Percentiles rank a stretch among this genome's conserved stretches.
Evolutionary conservation across 92 coral and sea anemone species (phyloP).

Genomic region (Metridium senile): DNA sequence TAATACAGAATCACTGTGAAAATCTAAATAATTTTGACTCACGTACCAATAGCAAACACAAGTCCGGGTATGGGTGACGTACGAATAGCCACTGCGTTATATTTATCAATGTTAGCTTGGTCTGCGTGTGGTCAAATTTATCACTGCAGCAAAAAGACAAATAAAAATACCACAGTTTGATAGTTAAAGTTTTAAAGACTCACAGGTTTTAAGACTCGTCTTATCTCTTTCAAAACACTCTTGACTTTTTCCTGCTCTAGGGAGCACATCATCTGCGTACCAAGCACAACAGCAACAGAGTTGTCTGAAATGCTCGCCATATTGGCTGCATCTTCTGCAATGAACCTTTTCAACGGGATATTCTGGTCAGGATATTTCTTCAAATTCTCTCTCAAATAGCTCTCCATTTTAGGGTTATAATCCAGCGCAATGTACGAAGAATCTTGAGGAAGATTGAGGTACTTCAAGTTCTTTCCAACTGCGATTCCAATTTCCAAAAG

Average conservation of each 20-base stretch:
- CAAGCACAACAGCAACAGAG: slow-evolving; percentile 59
- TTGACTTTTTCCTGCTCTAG: slow-evolving; percentile 36
- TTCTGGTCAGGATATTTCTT: slow-evolving; percentile 38
- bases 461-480: slow-evolving; percentile 55
- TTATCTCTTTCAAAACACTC: slow-evolving; percentile 44
- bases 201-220: slow-evolving; percentile 68
- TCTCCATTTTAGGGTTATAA: slow-evolving; percentile 56
- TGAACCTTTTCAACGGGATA: slow-evolving; percentile 48
- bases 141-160: too few relatives aligned
- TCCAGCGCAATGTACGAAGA: slow-evolving; percentile 61
- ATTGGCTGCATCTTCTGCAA: slow-evolving; percentile 56
- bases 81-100: too few relatives aligned
- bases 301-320: slow-evolving; percentile 53
- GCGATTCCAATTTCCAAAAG: slow-evolving; percentile 63
- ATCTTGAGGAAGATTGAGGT: slow-evolving; percentile 44
- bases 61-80: too few relatives aligned
- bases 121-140: too few relatives aligned
- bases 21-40: too few relatives aligned
- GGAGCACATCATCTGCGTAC: slow-evolving; percentile 66
- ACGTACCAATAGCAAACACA: too few relatives aligned
- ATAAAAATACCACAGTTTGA: too few relatives aligned
- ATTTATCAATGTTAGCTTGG: too few relatives aligned
- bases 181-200: too few relatives aligned
- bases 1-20: too few relatives aligned
- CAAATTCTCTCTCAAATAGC: slow-evolving; percentile 37